A percentile compares a stretch with the other conserved stretches of the same genome.
phyloP scores from a whole-genome alignment of 1,140 invertebrate genomes.

The Yoshiicerus persimilis region DNA sequence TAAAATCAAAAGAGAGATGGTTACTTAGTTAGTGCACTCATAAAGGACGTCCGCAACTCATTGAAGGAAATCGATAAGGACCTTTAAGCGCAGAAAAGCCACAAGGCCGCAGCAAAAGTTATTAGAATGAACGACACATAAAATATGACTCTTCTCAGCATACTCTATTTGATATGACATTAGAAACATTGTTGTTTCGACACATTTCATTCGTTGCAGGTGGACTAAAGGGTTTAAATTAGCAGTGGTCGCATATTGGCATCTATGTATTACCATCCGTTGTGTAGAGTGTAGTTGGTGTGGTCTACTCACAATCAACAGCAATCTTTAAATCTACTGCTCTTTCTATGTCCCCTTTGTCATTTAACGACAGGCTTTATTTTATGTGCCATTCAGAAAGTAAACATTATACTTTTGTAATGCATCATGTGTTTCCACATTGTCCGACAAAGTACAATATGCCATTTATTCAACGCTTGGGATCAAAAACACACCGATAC shows the following conservation, averaged over 20 bases:
- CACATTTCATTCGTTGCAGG: background rate
- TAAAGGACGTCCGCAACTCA: slow-evolving; percentile 2
- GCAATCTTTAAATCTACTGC: background rate
- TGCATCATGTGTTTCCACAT: background rate
- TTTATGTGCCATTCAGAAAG: background rate
- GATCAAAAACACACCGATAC: background rate
- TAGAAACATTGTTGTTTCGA: background rate
- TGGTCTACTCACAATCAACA: background rate
- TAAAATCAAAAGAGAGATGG: background rate
- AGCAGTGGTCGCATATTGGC: background rate
- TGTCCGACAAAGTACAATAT: background rate
- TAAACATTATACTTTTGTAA: background rate
- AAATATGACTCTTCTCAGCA: background rate
- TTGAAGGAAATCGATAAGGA: background rate
- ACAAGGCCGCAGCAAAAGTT: background rate
- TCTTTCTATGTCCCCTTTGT: background rate
- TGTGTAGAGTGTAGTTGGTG: background rate
- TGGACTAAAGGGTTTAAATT: background rate
- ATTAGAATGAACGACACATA: slow-evolving; percentile 4
- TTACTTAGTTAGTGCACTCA: background rate
- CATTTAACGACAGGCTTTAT: background rate
- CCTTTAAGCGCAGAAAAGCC: background rate
- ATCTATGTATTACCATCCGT: background rate
- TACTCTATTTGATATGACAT: background rate
- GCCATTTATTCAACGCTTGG: background rate